Conservation (phyloP, 2,888 invertebrate genomes). For the Chrysolina americana region DNA sequence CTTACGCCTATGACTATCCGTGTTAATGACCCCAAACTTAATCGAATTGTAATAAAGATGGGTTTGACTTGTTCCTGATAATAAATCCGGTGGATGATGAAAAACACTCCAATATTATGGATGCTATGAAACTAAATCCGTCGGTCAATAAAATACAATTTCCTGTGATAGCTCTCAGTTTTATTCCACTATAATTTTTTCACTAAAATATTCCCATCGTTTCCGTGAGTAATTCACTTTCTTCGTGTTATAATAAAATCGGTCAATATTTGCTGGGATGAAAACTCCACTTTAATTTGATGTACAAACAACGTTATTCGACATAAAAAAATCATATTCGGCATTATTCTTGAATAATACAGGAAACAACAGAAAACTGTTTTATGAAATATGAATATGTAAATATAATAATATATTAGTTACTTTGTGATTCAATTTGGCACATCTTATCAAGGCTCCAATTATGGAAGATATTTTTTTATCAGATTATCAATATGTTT, state of each 20-base stretch:
- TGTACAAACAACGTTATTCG: neutral
- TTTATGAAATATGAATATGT: no score
- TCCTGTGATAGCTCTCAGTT: no score
- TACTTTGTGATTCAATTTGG: no score
- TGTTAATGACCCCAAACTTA: neutral
- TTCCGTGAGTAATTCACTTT: neutral
- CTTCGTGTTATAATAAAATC: neutral
- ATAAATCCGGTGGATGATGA: neutral
- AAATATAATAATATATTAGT: no score
- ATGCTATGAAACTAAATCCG: neutral
- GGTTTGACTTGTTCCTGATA: neutral
- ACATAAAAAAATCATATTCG: neutral
- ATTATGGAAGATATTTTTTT: no score
- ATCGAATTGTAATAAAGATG: neutral
- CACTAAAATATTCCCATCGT: no score
- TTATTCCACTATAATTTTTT: no score
- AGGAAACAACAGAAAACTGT: no score
- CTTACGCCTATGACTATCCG: neutral
- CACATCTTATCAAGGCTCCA: no score
- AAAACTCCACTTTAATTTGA: neutral
- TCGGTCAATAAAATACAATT: neutral
- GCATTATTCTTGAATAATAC: no score
- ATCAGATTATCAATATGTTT: no score
- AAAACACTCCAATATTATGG: no score
- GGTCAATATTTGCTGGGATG: neutral